These are phyloP conservation scores for Arge pagana DNA, from an alignment of 2,888 invertebrate genomes.

Conservation along the genomic window DNA sequence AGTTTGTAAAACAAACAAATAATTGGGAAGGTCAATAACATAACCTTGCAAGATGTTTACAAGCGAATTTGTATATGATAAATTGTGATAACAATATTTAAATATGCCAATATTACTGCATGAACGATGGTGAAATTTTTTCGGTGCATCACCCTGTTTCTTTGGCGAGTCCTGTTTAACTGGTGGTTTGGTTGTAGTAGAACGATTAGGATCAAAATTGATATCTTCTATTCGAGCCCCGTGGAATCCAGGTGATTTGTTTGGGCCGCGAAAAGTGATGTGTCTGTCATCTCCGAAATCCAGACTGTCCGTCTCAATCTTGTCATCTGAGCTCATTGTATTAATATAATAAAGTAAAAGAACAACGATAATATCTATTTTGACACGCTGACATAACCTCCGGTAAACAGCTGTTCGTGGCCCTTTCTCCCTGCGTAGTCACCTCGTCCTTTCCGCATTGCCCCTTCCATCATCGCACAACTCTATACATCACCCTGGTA, in stretches of 20 bases:
- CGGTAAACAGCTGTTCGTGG: slow-evolving; percentile 40
- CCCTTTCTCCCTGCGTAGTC: background rate
- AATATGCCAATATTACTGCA: too few relatives aligned
- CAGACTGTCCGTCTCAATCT: slow-evolving; percentile 29
- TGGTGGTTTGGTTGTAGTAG: slow-evolving; percentile 25
- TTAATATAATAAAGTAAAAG: slow-evolving; percentile 28
- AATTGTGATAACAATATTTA: too few relatives aligned
- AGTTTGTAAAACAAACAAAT: too few relatives aligned
- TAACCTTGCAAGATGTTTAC: too few relatives aligned
- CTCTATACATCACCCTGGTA: too few relatives aligned
- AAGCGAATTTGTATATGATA: too few relatives aligned
- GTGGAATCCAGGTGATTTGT: slow-evolving; percentile 30
- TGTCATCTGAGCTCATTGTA: slow-evolving; percentile 33
- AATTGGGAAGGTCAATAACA: too few relatives aligned
- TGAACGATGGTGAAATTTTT: too few relatives aligned
- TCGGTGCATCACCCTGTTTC: slow-evolving; percentile 40
- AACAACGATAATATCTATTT: too few relatives aligned
- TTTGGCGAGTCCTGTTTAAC: slow-evolving; percentile 30
- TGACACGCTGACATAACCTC: slow-evolving; percentile 45
- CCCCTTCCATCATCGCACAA: background rate
- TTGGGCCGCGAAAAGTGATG: slow-evolving; percentile 37
- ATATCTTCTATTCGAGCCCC: slow-evolving; percentile 38
- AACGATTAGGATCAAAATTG: slow-evolving; percentile 32
- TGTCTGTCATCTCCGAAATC: slow-evolving; percentile 36
- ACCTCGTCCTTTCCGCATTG: background rate